These are phyloP conservation scores for Nowickia ferox DNA, from an alignment of 2,888 invertebrate genomes.

Conservation along the genomic window DNA sequence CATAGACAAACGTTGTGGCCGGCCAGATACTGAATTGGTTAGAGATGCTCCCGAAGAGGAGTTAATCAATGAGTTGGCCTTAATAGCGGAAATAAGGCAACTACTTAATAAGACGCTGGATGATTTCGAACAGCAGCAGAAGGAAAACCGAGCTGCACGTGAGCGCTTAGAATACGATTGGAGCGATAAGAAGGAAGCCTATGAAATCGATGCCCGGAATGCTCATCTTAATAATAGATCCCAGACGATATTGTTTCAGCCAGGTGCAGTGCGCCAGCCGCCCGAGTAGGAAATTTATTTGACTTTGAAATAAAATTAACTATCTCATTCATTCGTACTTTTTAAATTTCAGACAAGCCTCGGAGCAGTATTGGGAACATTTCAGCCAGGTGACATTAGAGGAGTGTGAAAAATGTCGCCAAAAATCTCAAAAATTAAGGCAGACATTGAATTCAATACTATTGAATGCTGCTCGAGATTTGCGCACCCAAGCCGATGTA, in stretches of 20 bases:
- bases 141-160: constrained; percentile 91
- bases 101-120: constrained; percentile 86
- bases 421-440: constrained; percentile 88
- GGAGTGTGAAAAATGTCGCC: constrained; percentile 89
- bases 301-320: not conserved
- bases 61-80: constrained; percentile 88
- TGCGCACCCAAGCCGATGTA: constrained; percentile 91
- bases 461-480: constrained; percentile 90
- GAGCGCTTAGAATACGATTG: constrained; percentile 93
- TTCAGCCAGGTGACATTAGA: constrained; percentile 91
- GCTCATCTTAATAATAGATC: constrained; percentile 88
- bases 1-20: constrained; percentile 87
- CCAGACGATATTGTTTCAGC: constrained; percentile 89
- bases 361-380: constrained; percentile 93
- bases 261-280: constrained; percentile 91
- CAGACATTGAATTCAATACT: constrained; percentile 89
- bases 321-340: not conserved
- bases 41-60: constrained; percentile 91
- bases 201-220: constrained; percentile 89
- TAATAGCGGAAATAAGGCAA: constrained; percentile 88
- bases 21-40: constrained; percentile 89
- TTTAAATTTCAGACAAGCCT: constrained; percentile 87
- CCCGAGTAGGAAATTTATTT: constrained; percentile 85
- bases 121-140: constrained; percentile 88
- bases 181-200: constrained; percentile 94